Conservation (phyloP, 2,113 vertebrate species). For the Rhombomys opimus region DNA sequence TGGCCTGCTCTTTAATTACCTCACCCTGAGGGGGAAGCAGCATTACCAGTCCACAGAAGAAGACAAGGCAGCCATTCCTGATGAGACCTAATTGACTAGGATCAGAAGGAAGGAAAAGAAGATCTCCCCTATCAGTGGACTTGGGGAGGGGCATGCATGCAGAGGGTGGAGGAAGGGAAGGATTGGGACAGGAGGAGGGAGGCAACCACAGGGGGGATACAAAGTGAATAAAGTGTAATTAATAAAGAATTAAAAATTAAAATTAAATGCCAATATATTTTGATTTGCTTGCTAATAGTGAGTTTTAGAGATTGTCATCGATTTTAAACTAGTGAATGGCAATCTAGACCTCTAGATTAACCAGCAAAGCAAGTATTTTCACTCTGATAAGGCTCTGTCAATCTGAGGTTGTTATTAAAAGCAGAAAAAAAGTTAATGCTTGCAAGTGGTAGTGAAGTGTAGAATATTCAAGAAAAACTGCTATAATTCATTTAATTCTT, state of each 20-base stretch:
- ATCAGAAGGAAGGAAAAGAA: no score
- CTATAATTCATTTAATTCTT: slow-evolving; percentile 41
- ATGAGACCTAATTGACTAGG: no score
- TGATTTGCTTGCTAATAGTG: background rate
- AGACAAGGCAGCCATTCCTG: no score
- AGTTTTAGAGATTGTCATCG: background rate
- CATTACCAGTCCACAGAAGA: no score
- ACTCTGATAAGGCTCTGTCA: slow-evolving; percentile 51
- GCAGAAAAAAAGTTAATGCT: slow-evolving; percentile 35
- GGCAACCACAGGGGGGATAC: no score
- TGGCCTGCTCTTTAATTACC: no score
- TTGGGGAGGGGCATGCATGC: no score
- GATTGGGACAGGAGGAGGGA: no score
- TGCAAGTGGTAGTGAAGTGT: slow-evolving; percentile 27
- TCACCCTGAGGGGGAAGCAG: no score
- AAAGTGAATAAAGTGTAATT: no score
- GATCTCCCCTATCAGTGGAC: no score
- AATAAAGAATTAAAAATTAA: slow-evolving; percentile 18
- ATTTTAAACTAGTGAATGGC: slow-evolving; percentile 6
- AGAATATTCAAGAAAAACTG: slow-evolving; percentile 35
- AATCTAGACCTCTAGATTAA: slow-evolving; percentile 13
- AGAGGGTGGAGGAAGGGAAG: no score
- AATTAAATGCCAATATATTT: slow-evolving; percentile 40
- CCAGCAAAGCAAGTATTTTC: slow-evolving; percentile 54
- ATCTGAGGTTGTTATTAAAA: slow-evolving; percentile 67